Evolutionary conservation across 2,888 invertebrate genomes (phyloP).

Genomic region (Caenorhabditis sp.): DNA sequence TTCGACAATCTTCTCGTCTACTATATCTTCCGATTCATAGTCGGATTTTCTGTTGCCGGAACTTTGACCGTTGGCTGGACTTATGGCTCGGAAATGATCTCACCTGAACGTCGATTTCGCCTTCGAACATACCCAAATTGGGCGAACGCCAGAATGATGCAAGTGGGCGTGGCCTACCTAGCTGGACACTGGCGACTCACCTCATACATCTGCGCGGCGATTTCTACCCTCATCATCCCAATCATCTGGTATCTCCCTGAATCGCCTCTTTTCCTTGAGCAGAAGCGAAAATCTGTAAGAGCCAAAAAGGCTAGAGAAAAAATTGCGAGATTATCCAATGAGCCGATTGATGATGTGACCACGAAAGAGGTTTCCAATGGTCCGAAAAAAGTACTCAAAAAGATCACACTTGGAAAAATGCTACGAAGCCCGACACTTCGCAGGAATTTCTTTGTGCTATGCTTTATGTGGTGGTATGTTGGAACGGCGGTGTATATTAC

Average conservation of each 20-base stretch:
- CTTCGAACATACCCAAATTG: slow-evolving; percentile 38
- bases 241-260: slow-evolving; percentile 36
- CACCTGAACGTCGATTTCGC: slow-evolving; percentile 19
- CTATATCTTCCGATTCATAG: slow-evolving; percentile 33
- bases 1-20: slow-evolving; percentile 16
- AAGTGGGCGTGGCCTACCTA: slow-evolving; percentile 26
- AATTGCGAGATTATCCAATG: slow-evolving; percentile 13
- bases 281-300: slow-evolving; percentile 10
- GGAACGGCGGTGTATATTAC: slow-evolving; percentile 36
- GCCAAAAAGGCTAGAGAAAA: slow-evolving; percentile 15
- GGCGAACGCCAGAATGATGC: slow-evolving; percentile 32
- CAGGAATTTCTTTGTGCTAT: slow-evolving; percentile 19
- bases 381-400: not conserved
- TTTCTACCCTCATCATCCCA: slow-evolving; percentile 26
- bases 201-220: slow-evolving; percentile 24
- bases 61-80: slow-evolving; percentile 36
- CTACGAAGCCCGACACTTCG: slow-evolving; percentile 12
- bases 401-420: slow-evolving; percentile 18
- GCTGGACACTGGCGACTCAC: slow-evolving; percentile 26
- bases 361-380: not conserved
- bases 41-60: slow-evolving; percentile 28
- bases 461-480: slow-evolving; percentile 35
- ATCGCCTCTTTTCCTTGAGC: slow-evolving; percentile 29
- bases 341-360: slow-evolving; percentile 3
- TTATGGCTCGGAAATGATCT: slow-evolving; percentile 40